phyloP scores from a whole-genome alignment of 2,113 vertebrate species.

The Prionailurus viverrinus region DNA sequence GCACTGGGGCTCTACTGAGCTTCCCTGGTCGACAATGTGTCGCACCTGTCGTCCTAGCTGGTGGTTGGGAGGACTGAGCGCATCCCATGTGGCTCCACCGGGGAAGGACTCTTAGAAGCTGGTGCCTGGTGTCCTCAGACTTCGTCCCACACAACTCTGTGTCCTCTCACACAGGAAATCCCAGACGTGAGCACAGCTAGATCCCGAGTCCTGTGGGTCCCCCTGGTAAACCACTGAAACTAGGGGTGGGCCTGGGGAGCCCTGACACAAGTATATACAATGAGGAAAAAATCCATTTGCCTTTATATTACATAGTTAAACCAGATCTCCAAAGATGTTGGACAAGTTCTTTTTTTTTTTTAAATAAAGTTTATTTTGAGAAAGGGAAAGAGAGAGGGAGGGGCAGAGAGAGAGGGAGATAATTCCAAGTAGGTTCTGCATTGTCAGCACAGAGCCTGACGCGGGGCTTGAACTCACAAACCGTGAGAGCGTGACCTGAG shows the following conservation, averaged over 20 bases:
- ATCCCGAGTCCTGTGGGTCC: background rate
- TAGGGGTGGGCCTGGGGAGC: background rate
- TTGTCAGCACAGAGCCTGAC: too few relatives aligned
- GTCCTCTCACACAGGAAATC: too few relatives aligned
- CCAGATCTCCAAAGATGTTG: background rate
- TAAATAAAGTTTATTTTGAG: too few relatives aligned
- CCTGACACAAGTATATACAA: too few relatives aligned
- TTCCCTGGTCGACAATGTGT: background rate
- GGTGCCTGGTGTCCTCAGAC: background rate
- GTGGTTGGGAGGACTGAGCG: background rate
- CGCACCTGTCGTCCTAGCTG: background rate
- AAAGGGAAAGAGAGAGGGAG: too few relatives aligned
- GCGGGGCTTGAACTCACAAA: too few relatives aligned
- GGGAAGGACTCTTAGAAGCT: background rate
- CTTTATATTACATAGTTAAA: background rate
- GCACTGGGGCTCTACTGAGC: background rate
- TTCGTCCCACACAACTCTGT: accelerated
- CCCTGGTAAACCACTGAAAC: background rate
- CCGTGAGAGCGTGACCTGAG: too few relatives aligned
- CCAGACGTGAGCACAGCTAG: accelerated
- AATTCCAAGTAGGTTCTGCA: too few relatives aligned
- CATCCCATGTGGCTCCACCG: accelerated
- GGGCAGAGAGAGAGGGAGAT: too few relatives aligned
- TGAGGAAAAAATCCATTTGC: background rate
- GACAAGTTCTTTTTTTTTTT: too few relatives aligned